These are phyloP conservation scores for Latrodectus hesperus DNA, from an alignment of 2,888 invertebrate species.

Conservation along the genomic window DNA sequence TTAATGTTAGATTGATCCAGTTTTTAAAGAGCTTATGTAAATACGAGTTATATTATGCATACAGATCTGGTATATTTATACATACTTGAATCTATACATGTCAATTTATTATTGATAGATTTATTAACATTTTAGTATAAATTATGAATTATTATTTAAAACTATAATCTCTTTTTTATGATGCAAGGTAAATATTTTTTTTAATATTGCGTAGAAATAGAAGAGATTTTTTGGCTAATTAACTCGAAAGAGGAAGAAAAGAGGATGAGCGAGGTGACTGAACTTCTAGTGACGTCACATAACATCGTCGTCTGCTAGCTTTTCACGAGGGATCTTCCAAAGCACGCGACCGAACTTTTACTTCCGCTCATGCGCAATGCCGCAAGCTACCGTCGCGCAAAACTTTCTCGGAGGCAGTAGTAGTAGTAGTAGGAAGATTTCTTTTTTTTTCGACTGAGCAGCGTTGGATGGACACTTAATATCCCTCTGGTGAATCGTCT, in stretches of 20 bases:
- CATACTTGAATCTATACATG: too few relatives aligned
- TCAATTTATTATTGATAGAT: too few relatives aligned
- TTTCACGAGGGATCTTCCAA: slow-evolving; percentile 50
- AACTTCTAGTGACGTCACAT: slow-evolving; percentile 50
- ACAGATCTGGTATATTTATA: too few relatives aligned
- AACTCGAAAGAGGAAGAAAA: slow-evolving; percentile 15
- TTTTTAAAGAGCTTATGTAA: too few relatives aligned
- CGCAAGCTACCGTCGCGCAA: slow-evolving; percentile 5
- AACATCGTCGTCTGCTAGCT: slow-evolving; percentile 26
- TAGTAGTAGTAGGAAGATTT: not conserved
- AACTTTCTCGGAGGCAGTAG: slow-evolving; percentile 18
- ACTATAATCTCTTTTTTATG: too few relatives aligned
- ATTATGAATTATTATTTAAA: too few relatives aligned
- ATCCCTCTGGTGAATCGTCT: too few relatives aligned
- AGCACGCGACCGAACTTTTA: slow-evolving; percentile 50
- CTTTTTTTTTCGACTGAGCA: not conserved
- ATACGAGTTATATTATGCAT: too few relatives aligned
- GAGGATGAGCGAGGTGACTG: slow-evolving; percentile 27
- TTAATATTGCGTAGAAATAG: not conserved
- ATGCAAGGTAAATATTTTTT: too few relatives aligned
- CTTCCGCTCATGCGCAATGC: slow-evolving; percentile 63
- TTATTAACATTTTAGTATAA: too few relatives aligned
- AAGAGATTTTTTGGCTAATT: slow-evolving; percentile 8
- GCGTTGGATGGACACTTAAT: too few relatives aligned
- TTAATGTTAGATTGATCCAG: too few relatives aligned